Conservation (phyloP, 1,140 invertebrate species). For the Eumaeus atala region DNA sequence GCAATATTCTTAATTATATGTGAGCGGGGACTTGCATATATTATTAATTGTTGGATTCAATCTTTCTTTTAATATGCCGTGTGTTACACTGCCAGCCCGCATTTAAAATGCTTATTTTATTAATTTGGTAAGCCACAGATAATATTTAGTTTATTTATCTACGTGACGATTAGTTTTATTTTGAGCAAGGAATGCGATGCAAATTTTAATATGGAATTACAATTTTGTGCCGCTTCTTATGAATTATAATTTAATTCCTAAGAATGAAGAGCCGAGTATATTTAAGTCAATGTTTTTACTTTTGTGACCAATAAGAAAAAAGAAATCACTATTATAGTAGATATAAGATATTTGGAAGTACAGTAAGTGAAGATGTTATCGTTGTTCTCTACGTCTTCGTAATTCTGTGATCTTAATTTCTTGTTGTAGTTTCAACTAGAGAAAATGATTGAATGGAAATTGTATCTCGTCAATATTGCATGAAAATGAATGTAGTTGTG, state of each 20-base stretch:
- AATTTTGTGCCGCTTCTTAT: slow-evolving; percentile 10
- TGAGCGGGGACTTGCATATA: slow-evolving; percentile 51
- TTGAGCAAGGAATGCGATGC: slow-evolving; percentile 1
- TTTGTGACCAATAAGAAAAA: slow-evolving; percentile 63
- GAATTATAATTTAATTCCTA: slow-evolving; percentile 33
- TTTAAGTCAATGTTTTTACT: slow-evolving; percentile 61
- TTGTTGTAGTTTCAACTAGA: slow-evolving; percentile 58
- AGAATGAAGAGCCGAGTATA: slow-evolving; percentile 51
- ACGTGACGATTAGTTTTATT: background rate
- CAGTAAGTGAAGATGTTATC: slow-evolving; percentile 58
- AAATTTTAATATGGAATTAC: slow-evolving; percentile 19
- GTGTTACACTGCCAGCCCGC: slow-evolving; percentile 35
- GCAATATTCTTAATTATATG: slow-evolving; percentile 31
- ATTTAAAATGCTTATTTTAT: slow-evolving; percentile 23
- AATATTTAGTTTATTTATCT: background rate
- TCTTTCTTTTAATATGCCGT: slow-evolving; percentile 27
- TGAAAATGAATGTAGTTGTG: slow-evolving; percentile 63
- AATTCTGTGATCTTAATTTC: slow-evolving; percentile 68
- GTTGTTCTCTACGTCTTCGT: slow-evolving; percentile 60
- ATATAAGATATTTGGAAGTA: slow-evolving; percentile 52
- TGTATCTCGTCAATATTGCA: slow-evolving; percentile 60
- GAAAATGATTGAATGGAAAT: slow-evolving; percentile 51
- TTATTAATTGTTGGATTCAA: slow-evolving; percentile 30
- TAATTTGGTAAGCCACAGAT: slow-evolving; percentile 3
- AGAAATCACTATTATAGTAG: slow-evolving; percentile 49